Evolutionary conservation across 2,113 vertebrate genomes (phyloP).

Genomic region (Onychostruthus taczanowskii): DNA sequence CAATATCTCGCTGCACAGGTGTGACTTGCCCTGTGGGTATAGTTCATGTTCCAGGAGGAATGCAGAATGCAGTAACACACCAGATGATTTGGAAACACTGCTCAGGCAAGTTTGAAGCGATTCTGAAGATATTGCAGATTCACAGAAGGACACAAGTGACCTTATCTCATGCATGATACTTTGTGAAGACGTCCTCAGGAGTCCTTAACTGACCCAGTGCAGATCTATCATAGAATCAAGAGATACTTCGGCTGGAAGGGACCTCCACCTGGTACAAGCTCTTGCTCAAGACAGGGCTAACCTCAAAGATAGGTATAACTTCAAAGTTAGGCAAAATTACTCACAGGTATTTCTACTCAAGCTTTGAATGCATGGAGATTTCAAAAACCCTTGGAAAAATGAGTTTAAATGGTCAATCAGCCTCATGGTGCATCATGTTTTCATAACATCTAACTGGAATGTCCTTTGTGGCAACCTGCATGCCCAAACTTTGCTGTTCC

Average conservation of each 20-base stretch:
- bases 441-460: neutral
- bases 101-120: neutral
- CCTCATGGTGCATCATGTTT: neutral
- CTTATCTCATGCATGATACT: neutral
- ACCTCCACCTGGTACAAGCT: neutral
- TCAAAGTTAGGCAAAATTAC: neutral
- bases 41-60: neutral
- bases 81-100: neutral
- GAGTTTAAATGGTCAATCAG: neutral
- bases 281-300: neutral
- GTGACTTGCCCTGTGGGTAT: neutral
- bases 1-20: rapidly evolving
- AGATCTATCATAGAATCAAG: neutral
- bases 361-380: neutral
- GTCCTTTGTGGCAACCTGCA: neutral
- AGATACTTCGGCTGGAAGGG: neutral
- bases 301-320: neutral
- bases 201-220: neutral
- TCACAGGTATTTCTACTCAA: neutral
- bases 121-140: neutral
- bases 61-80: neutral
- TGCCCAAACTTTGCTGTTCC: neutral
- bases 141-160: neutral
- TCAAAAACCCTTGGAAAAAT: neutral
- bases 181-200: neutral